Base-by-base conservation (phyloP, 2,888 invertebrate species). In the Pyrochroa serraticornis region DNA sequence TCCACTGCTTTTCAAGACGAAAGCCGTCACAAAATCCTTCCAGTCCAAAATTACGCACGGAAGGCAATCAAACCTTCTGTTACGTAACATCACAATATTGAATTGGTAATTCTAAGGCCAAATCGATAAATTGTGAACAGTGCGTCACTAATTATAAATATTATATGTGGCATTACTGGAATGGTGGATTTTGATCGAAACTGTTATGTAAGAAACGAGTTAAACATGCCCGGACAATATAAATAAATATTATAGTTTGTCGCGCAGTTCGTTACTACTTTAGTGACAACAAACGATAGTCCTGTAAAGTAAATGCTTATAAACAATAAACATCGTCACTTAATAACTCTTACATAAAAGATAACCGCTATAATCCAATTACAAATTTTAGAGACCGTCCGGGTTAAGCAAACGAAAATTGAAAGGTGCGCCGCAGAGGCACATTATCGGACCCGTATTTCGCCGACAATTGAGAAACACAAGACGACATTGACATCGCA, bases 111-210 rank as follows among this genome's bases (percentile, higher is more conserved):
- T 62, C 64, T 64, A 66, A 66, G 66, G 66, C 58, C 66, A 58
- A 63, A 66, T 64, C 66, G 54, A 66, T 66, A 66, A 64, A 65
- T 63, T 50, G 59, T 62, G 57, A 64, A 57, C 56, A 51, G 50
- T 63, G 62, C 66, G 66, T 66, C 64, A 66, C 54, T 56, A 59
- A 48, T 61, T 57, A 57, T 57, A 55, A 62, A 61, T 55, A 59
- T 51, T 57, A 44, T 43, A 44, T 43, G 33, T 38, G 30, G 38
- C 35, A 47, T 46, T 51, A 51, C 42, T 37, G 22, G 5, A 22
- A 22, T 22, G n/a, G 53, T 53, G 53, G 46, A 53, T 53, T 53
- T 55, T 48, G 54, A 9, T 46, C 38, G 13, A 46, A 55, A 13
- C 30, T 47, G 34, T 55, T 55, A 48, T 47, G 44, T 35, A 55